A percentile compares a stretch with the other conserved stretches of the same genome.
These are phyloP conservation scores for Chauna torquata DNA, from an alignment of 2,113 vertebrate species.

Conservation along the genomic window DNA sequence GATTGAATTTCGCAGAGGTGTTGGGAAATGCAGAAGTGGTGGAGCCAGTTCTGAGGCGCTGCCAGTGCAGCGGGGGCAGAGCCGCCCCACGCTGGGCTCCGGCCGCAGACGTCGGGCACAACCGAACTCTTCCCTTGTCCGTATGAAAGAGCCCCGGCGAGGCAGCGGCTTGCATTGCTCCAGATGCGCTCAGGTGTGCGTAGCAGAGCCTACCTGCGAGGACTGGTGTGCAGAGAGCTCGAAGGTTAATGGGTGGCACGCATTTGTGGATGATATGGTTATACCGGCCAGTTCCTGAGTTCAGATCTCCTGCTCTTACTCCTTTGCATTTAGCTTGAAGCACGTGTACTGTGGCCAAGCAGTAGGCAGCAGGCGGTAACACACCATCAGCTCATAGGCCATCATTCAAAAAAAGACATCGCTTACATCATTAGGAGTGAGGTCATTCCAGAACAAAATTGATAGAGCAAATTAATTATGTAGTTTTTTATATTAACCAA, in stretches of 20 bases:
- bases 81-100: not conserved
- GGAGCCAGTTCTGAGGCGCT: no score
- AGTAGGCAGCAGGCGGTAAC: not conserved
- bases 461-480: conserved; percentile 30
- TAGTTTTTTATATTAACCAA: conserved; percentile 3
- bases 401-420: not conserved
- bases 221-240: fast-evolving
- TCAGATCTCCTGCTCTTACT: not conserved
- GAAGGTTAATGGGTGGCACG: not conserved
- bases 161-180: not conserved
- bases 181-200: fast-evolving
- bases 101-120: not conserved
- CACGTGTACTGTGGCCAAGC: not conserved
- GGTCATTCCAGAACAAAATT: conserved; percentile 4
- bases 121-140: not conserved
- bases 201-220: not conserved
- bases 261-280: not conserved
- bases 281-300: not conserved
- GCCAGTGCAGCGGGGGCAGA: not conserved
- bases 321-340: not conserved
- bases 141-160: not conserved
- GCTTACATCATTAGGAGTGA: conserved; percentile 36
- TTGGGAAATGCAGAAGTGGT: not conserved
- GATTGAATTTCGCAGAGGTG: not conserved
- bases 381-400: not conserved